Percentiles rank a stretch among this genome's conserved stretches.
phyloP scores from a whole-genome alignment of 2,888 invertebrate species.

The Antitype chi region DNA sequence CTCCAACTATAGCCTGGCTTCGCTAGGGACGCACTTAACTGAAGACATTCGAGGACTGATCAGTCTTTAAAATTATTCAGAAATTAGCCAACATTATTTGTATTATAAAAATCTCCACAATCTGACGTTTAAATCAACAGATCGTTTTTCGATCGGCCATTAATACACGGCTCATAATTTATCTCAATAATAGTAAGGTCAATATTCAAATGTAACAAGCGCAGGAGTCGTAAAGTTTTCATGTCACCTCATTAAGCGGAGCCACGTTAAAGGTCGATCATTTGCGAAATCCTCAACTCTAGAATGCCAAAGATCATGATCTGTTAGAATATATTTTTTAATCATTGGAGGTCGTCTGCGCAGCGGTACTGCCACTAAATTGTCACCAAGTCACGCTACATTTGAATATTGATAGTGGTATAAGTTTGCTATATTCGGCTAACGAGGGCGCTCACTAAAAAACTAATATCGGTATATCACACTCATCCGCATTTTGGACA shows the following conservation, averaged over 20 bases:
- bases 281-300: constrained; percentile 70
- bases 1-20: background rate
- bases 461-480: constrained; percentile 89
- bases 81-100: constrained; percentile 11
- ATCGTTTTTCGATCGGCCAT: constrained; percentile 27
- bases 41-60: background rate
- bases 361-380: constrained; percentile 72
- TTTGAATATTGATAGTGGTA: constrained; percentile 84
- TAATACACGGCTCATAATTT: constrained; percentile 55
- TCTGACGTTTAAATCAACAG: constrained; percentile 37
- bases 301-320: constrained; percentile 63
- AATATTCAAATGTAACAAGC: constrained; percentile 63
- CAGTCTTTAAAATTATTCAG: constrained; percentile 5
- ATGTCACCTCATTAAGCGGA: constrained; percentile 57
- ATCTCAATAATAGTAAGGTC: constrained; percentile 62
- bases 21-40: background rate
- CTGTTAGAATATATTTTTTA: constrained; percentile 49
- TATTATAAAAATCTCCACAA: constrained; percentile 14
- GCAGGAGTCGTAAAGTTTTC: constrained; percentile 51
- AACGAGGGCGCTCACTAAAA: constrained; percentile 85
- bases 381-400: constrained; percentile 83
- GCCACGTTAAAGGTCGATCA: constrained; percentile 69
- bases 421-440: constrained; percentile 81
- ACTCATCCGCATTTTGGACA: constrained; percentile 84
- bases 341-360: constrained; percentile 53